These are phyloP conservation scores for Sylvietta virens DNA, from an alignment of 2,113 vertebrate genomes.

Conservation along the genomic window DNA sequence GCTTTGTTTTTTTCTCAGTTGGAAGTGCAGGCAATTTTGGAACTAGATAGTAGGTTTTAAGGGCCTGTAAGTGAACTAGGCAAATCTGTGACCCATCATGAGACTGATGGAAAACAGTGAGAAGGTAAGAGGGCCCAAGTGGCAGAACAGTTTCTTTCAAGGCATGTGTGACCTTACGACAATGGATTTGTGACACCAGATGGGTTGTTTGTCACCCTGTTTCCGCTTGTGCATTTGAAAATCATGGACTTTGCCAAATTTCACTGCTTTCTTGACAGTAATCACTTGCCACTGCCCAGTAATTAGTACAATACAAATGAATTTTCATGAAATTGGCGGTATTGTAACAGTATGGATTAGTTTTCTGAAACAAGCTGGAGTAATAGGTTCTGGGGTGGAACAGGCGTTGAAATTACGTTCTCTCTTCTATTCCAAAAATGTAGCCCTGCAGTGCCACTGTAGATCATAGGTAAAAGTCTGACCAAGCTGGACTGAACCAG, in stretches of 20 bases:
- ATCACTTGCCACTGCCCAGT: background rate
- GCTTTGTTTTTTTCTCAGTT: accelerated
- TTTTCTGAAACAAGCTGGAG: background rate
- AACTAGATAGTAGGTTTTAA: background rate
- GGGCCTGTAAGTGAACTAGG: background rate
- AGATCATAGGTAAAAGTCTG: background rate
- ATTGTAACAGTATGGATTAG: background rate
- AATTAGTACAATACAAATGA: background rate
- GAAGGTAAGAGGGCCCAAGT: background rate
- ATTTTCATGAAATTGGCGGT: background rate
- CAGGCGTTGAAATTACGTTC: background rate
- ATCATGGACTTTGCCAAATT: background rate
- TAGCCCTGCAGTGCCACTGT: background rate
- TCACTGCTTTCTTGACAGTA: background rate
- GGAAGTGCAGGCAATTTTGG: background rate
- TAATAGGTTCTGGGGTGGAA: background rate
- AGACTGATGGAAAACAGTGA: background rate
- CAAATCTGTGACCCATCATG: background rate
- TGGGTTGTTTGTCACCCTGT: background rate
- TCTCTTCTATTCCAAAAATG: background rate
- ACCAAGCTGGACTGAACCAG: background rate
- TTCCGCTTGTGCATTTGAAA: background rate
- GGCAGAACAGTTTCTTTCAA: background rate
- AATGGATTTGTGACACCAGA: background rate
- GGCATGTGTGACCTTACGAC: accelerated